These are phyloP conservation scores for Vireo altiloquus DNA, from an alignment of 2,113 vertebrate genomes.

Conservation along the genomic window DNA sequence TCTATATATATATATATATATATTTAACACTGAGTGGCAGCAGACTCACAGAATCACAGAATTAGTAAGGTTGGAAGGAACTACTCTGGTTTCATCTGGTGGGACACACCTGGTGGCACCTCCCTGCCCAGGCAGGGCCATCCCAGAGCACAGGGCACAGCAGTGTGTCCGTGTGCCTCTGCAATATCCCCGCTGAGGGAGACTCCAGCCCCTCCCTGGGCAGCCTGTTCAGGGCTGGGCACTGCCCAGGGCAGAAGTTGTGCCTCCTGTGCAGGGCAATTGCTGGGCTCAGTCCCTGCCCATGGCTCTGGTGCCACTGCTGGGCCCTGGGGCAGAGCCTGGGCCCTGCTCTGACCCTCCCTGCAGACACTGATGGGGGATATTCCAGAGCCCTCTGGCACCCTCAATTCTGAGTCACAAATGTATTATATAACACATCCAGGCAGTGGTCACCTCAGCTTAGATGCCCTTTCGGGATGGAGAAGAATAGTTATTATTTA, in stretches of 20 bases:
- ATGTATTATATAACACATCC: not conserved
- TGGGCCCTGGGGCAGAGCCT: not conserved
- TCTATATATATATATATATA: not conserved
- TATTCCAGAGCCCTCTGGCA: not conserved
- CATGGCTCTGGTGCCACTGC: not conserved
- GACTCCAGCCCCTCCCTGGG: no score
- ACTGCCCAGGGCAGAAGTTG: not conserved
- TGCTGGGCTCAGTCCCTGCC: not conserved
- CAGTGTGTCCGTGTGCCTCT: no score
- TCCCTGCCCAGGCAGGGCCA: not conserved
- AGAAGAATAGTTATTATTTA: not conserved
- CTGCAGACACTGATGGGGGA: not conserved
- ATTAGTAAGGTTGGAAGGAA: not conserved
- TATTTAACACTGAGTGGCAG: not conserved
- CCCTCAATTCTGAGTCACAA: not conserved
- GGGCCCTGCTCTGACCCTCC: not conserved
- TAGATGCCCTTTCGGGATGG: not conserved
- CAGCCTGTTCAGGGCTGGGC: no score
- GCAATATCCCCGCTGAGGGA: no score
- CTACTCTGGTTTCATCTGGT: not conserved
- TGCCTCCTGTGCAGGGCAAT: not conserved
- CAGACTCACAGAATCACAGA: not conserved
- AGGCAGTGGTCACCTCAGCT: not conserved
- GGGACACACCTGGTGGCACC: not conserved
- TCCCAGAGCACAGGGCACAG: not conserved